Evolutionary conservation across 2,888 invertebrate species (phyloP), one percentile per base, ranked within the genome.

Genomic region (Rhagium mordax): DNA sequence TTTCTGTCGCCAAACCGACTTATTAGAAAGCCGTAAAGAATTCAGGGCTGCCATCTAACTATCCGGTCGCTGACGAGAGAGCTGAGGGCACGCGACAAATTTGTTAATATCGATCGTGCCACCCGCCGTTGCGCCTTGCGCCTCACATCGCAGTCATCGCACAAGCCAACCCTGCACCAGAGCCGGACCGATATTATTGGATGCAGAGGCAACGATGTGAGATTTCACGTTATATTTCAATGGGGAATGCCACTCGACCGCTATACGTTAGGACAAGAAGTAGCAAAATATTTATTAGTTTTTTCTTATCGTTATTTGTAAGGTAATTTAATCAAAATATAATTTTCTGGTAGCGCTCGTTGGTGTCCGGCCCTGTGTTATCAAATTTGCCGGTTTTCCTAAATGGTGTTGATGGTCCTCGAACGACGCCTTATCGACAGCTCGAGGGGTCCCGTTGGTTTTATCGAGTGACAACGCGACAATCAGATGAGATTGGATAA

Each of bases 81-180:
- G 41, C n/a, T 41, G 41, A 13, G 41, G 41, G n/a, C 61, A 61
- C 47, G 65, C 65, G 49, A 33, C 29, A 3, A 53, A 27, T 49
- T 47, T 65, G 47, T 65, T 51, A 10, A 47, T 49, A 51, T 65
- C 65, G 53, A 65, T 65, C 51, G 51, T 5, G 51, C 18, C 20
- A 18, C 18, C 51, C 16, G 51, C 51, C 18, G 49, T 51, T 51
- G 51, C 51, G 18, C 51, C 51, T 48, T n/a, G 33, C 33, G 7
- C 10, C 6, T 16, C 2, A 49, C 7, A 18, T 13, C 49, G 7
- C 49, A 16, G 18, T 5, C n/a, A n/a, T n/a, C 47, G 47, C n/a
- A n/a, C 47, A 47, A 24, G 24, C 10, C 8, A 8, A 47, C 47
- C n/a, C 47, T 47, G 3, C 3, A 24, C 3, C 24, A 24, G 24